Evolutionary conservation across 2,797 vertebrate species (phyloP), one percentile per base, ranked within the genome.

Genomic region (Distichodus sexfasciatus): DNA sequence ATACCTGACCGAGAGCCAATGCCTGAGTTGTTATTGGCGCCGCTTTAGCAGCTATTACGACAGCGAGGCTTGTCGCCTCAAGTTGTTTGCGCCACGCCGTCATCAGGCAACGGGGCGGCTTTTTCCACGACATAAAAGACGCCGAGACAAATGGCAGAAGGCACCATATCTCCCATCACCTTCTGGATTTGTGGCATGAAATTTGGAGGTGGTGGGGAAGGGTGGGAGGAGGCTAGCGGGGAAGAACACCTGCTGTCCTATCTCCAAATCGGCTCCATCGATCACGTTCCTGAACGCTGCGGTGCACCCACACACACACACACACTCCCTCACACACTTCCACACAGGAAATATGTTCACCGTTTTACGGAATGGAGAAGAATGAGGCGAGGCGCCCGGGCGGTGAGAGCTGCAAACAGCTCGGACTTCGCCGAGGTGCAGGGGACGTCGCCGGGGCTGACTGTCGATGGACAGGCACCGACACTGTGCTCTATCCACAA

Each of bases 341-440:
- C 15, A 26, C 40, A 24, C 46, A 68, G 58, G 58, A 68, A 69
- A 62, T 62, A 47, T 46, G 29, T 47, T 50, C 33, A 48, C 55
- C 14, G 58, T 47, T 40, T 51, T 35, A 55, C 69, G 31, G 66
- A 69, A 60, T 57, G 51, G 48, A 57, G 61, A 46, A 63, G 51
- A 66, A 58, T 44, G 55, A 61, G 44, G n/a, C 23, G 44, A 11
- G n/a, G 57, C 53, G 61, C 26, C 15, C 33, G 19, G 43, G 31
- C 51, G 29, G 12, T n/a, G 40, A 15, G n/a, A 9, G 1, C 14
- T 44, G 47, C 19, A 12, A 6, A 26, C 48, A 53, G 74, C 74
- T 64, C 53, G 73, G 23, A 77, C 82, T 84, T 82, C 80, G 82
- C 80, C 80, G 76, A 84, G 83, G 82, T 85, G 82, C 78, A 70